These are phyloP conservation scores for Odontomyia ornata DNA, from an alignment of 2,888 invertebrate species.

Conservation along the genomic window DNA sequence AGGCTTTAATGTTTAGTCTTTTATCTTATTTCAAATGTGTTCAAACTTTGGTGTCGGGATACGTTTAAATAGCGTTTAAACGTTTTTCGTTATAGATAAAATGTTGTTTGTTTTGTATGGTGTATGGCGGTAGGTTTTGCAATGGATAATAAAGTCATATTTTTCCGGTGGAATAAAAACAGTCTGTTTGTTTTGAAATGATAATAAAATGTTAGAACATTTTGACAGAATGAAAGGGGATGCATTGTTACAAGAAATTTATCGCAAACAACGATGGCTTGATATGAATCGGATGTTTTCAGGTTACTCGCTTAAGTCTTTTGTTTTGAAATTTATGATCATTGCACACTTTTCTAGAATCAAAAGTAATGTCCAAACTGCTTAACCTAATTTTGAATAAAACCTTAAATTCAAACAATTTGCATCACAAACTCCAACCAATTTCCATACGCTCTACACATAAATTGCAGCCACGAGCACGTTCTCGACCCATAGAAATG, in stretches of 20 bases:
- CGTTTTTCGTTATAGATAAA: neutral
- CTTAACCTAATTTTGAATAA: too few relatives aligned
- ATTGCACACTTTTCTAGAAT: neutral
- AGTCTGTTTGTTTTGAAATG: neutral
- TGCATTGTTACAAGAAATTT: too few relatives aligned
- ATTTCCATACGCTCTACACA: neutral
- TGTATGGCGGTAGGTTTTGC: neutral
- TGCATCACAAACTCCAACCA: neutral
- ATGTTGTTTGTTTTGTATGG: neutral
- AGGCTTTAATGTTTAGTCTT: neutral
- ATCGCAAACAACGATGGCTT: too few relatives aligned
- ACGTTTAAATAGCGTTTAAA: neutral
- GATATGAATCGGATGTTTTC: too few relatives aligned
- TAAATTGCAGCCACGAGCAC: neutral
- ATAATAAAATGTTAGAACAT: too few relatives aligned
- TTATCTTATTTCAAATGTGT: conserved; percentile 5
- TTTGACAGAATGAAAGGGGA: too few relatives aligned
- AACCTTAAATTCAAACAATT: neutral
- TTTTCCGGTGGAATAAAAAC: neutral
- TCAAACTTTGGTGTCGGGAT: neutral
- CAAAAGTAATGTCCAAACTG: neutral
- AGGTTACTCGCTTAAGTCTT: conserved; percentile 2
- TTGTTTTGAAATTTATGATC: neutral
- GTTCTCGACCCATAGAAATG: too few relatives aligned
- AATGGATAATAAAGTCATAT: neutral